phyloP scores from a whole-genome alignment of 1,140 invertebrate genomes.

The Kradibia gibbosae region DNA sequence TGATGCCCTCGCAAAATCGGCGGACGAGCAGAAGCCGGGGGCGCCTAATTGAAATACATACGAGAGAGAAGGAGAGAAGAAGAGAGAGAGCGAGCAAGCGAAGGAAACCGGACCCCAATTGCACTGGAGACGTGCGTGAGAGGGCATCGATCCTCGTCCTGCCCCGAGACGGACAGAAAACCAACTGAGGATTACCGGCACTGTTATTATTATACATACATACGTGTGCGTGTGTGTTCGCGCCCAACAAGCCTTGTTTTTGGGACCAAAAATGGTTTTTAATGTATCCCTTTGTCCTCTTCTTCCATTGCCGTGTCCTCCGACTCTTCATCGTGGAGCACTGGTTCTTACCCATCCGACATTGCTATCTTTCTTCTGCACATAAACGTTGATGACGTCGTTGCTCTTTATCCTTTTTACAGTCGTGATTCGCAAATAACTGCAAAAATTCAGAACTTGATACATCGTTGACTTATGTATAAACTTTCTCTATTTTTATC shows the following conservation, averaged over 20 bases:
- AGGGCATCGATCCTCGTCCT: conserved; percentile 38
- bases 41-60: conserved; percentile 49
- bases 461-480: neutral
- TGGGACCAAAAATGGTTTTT: conserved; percentile 72
- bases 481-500: conserved; percentile 12
- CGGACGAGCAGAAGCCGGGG: conserved; percentile 15
- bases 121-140: neutral
- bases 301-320: neutral
- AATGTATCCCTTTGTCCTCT: conserved; percentile 56
- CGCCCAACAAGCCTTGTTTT: conserved; percentile 61
- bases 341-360: neutral
- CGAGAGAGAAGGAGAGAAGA: neutral
- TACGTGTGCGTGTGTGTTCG: conserved; percentile 45
- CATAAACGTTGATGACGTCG: conserved; percentile 57
- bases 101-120: neutral
- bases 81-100: neutral
- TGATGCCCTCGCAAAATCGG: conserved; percentile 10
- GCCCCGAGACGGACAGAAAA: conserved; percentile 64
- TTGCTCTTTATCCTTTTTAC: conserved; percentile 63
- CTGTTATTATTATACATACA: too few species aligned
- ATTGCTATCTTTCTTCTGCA: neutral
- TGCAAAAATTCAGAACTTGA: conserved; percentile 61
- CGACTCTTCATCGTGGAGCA: neutral
- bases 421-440: conserved; percentile 67
- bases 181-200: conserved; percentile 71